These are phyloP conservation scores for Pipistrellus nathusii DNA, from an alignment of 2,797 vertebrate genomes.

Conservation along the genomic window DNA sequence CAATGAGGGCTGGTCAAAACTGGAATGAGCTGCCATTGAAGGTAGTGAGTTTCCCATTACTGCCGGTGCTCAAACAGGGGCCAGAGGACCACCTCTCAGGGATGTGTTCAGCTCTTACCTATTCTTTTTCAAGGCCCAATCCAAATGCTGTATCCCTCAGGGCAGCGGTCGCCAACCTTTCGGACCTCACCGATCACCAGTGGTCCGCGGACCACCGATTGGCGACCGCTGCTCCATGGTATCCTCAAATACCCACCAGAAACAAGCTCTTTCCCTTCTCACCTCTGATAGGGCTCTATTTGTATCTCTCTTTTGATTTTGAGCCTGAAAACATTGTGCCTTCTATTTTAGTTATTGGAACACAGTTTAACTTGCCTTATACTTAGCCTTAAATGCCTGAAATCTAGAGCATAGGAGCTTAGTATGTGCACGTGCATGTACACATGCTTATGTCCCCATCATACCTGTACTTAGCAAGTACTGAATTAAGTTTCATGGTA, in stretches of 20 bases:
- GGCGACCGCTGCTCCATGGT: too few species aligned
- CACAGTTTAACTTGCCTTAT: background rate
- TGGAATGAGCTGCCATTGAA: background rate
- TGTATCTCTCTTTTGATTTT: background rate
- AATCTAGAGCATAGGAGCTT: background rate
- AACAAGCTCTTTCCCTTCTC: background rate
- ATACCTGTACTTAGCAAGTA: too few species aligned
- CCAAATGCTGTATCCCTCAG: background rate
- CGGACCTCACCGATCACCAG: too few species aligned
- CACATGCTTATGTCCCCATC: background rate
- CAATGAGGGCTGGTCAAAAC: background rate
- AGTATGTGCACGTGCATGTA: background rate
- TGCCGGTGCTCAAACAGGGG: background rate
- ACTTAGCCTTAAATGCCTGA: background rate
- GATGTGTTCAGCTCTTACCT: background rate
- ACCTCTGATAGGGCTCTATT: background rate
- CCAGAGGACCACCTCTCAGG: background rate
- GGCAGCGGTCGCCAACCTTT: too few species aligned
- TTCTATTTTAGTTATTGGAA: background rate
- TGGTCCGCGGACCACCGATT: too few species aligned
- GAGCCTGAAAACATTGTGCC: background rate
- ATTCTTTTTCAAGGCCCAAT: background rate
- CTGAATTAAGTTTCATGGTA: fast-evolving
- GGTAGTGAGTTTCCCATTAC: background rate
- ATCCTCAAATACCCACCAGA: background rate